phyloP scores from a whole-genome alignment of 2,797 vertebrate genomes.

The Manis pentadactyla region DNA sequence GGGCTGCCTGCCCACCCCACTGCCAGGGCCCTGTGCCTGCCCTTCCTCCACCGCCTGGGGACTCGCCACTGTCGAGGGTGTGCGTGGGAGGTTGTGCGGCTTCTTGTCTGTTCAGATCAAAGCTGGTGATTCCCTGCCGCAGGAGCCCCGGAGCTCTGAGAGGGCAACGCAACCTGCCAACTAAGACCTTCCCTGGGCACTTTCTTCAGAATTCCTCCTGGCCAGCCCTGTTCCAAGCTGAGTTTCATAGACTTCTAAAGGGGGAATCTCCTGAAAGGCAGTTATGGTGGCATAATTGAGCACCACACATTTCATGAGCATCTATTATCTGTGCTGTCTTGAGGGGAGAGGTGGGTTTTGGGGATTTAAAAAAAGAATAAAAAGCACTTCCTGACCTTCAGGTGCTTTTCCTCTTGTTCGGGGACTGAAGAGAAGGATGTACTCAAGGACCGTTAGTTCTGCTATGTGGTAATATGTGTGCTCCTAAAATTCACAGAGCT shows the following conservation, averaged over 20 bases:
- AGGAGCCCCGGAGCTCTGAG: neutral
- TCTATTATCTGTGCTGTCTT: neutral
- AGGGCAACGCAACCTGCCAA: neutral
- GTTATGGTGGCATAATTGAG: neutral
- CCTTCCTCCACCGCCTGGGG: neutral
- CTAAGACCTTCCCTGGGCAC: neutral
- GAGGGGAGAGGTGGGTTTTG: neutral
- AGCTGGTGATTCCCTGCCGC: neutral
- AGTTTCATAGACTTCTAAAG: neutral
- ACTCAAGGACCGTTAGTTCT: neutral
- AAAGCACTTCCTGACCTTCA: neutral
- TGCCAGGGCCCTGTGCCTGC: neutral
- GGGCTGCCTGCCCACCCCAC: neutral
- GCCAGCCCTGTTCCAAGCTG: neutral
- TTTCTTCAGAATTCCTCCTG: neutral
- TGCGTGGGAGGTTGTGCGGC: no score
- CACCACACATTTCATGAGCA: neutral
- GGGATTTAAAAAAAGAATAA: conserved; percentile 6
- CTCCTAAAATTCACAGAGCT: neutral
- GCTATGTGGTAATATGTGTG: neutral
- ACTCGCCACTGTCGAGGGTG: neutral
- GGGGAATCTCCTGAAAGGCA: neutral
- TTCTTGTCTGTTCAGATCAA: neutral
- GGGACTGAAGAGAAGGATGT: neutral
- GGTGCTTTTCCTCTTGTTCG: neutral